These are phyloP conservation scores for Macroteleia sp. DNA, from an alignment of 2,888 invertebrate genomes.

Conservation along the genomic window DNA sequence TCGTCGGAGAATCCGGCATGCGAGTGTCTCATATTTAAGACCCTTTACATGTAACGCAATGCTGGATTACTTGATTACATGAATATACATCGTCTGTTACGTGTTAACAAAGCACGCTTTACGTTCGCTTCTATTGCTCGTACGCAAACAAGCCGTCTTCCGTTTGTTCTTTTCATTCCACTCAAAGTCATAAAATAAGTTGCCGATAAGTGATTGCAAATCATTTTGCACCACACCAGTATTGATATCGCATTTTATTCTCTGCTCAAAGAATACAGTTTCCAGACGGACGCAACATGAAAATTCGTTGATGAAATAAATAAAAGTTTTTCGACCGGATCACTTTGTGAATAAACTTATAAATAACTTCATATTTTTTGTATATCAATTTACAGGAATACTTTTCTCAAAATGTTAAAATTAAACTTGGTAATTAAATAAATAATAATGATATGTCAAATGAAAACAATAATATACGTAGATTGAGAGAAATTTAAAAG, in stretches of 20 bases:
- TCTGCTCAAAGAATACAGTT: no score
- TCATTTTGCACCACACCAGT: neutral
- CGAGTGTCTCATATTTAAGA: slow-evolving; percentile 48
- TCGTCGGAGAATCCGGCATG: slow-evolving; percentile 36
- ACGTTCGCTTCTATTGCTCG: neutral
- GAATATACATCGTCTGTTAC: slow-evolving; percentile 40
- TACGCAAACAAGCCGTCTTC: no score
- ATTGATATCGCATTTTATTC: no score
- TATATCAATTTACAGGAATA: no score
- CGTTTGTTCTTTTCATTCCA: no score
- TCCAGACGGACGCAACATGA: neutral
- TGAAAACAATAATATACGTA: no score
- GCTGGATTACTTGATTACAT: slow-evolving; percentile 44
- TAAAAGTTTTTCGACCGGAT: slow-evolving; percentile 6
- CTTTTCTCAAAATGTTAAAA: no score
- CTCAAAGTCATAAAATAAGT: no score
- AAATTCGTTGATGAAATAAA: neutral
- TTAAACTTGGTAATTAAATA: no score
- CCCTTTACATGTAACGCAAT: slow-evolving; percentile 18
- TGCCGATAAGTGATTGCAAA: no score
- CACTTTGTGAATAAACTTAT: slow-evolving; percentile 31
- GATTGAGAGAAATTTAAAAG: no score
- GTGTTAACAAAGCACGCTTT: slow-evolving; percentile 14
- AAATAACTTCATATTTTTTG: slow-evolving; percentile 37
- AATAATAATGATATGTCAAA: no score